Conservation (phyloP, 2,797 vertebrate genomes). For the Cichlasoma orientale region DNA sequence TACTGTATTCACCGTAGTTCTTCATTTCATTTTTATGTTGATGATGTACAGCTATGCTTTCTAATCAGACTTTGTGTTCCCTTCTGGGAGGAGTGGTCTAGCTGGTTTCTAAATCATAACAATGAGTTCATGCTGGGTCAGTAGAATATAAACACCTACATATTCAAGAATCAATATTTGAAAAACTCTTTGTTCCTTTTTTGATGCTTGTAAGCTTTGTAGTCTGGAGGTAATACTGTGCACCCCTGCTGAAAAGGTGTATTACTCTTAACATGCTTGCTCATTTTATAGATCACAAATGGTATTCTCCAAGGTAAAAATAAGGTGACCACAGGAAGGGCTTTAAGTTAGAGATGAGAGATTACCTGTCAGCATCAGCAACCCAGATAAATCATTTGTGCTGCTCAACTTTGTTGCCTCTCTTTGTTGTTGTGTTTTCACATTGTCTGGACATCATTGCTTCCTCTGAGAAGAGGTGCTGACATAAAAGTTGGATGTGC, state of each 20-base stretch:
- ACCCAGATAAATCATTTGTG: slow-evolving; percentile 22
- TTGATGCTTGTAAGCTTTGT: too few relatives aligned
- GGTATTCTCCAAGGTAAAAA: slow-evolving; percentile 23
- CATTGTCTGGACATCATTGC: slow-evolving; percentile 40
- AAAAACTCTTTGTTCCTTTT: neutral
- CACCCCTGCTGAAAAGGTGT: neutral
- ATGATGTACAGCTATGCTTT: neutral
- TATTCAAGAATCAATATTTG: neutral
- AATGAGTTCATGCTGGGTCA: neutral
- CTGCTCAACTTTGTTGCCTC: slow-evolving; percentile 9
- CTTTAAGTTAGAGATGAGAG: slow-evolving; percentile 60
- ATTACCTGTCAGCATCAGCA: slow-evolving; percentile 57
- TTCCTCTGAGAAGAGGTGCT: slow-evolving; percentile 27
- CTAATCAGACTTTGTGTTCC: neutral
- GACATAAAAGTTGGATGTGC: slow-evolving; percentile 57
- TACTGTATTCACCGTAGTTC: too few relatives aligned
- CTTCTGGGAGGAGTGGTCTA: neutral
- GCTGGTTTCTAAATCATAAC: neutral
- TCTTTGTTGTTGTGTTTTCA: slow-evolving; percentile 54
- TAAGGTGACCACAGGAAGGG: slow-evolving; percentile 24
- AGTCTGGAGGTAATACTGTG: neutral
- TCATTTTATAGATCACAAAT: slow-evolving; percentile 19
- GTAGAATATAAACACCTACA: neutral
- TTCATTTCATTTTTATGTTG: neutral
- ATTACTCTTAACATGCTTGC: neutral